Percentiles rank a stretch among this genome's conserved stretches.
Evolutionary conservation across 2,113 vertebrate species (phyloP).

Genomic region (Chiloscyllium plagiosum): DNA sequence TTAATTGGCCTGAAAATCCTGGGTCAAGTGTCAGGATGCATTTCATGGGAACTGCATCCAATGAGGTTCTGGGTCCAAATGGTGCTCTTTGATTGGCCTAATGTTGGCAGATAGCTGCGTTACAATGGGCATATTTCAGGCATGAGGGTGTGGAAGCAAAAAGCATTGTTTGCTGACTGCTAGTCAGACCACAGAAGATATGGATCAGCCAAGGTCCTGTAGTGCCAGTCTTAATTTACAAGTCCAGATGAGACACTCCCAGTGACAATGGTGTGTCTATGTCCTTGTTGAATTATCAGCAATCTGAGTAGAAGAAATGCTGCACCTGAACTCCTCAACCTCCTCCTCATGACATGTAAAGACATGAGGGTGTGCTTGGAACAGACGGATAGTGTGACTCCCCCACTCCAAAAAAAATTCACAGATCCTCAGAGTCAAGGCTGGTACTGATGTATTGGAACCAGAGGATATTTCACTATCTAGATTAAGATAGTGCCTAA

Average conservation of each 20-base stretch:
- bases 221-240: not conserved
- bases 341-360: not conserved
- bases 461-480: not conserved
- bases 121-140: not conserved
- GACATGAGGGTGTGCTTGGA: not conserved
- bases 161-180: not conserved
- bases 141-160: not conserved
- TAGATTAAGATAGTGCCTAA: not conserved
- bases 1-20: not conserved
- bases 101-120: not conserved
- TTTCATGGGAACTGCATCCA: too few species aligned
- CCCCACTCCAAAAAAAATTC: not conserved
- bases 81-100: not conserved
- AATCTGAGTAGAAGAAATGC: not conserved
- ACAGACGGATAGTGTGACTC: not conserved
- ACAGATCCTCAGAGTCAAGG: not conserved
- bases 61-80: not conserved
- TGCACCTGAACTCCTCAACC: not conserved
- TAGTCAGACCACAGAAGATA: not conserved
- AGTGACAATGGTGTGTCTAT: not conserved
- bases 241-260: not conserved
- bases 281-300: not conserved
- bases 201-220: not conserved
- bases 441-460: not conserved
- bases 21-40: not conserved